A percentile compares a stretch with the other conserved stretches of the same genome.
These are phyloP conservation scores for Cotesia chilonis DNA, from an alignment of 1,140 invertebrate species.

Conservation along the genomic window DNA sequence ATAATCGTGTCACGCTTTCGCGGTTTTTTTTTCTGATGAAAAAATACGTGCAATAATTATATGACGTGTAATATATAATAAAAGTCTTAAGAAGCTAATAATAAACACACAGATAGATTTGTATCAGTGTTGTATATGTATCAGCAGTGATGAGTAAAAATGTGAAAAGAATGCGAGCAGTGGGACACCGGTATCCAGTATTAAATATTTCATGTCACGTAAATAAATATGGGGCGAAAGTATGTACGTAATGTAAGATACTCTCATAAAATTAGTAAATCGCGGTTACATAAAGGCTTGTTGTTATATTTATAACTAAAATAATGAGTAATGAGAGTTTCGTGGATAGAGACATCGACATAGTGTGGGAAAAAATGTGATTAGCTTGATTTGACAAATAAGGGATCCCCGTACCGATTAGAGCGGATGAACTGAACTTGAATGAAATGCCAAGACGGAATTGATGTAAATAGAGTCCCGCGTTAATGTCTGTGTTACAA, in stretches of 20 bases:
- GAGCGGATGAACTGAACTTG: no score
- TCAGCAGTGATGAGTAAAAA: constrained; percentile 7
- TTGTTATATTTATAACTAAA: no score
- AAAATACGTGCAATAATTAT: constrained; percentile 17
- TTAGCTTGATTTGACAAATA: no score
- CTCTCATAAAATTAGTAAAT: constrained; percentile 8
- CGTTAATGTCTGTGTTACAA: no score
- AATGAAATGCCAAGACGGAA: no score
- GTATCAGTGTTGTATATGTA: background rate
- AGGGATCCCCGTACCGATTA: no score
- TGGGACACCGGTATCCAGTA: constrained; percentile 34
- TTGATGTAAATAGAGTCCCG: no score
- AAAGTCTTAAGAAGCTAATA: background rate
- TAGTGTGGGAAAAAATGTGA: no score
- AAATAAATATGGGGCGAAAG: constrained; percentile 47
- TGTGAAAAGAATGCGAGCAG: constrained; percentile 42
- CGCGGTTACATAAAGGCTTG: no score
- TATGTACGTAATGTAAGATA: constrained; percentile 14
- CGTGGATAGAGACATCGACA: no score
- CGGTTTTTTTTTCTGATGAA: background rate
- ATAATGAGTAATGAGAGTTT: no score
- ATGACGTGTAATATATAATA: constrained; percentile 2
- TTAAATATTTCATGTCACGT: constrained; percentile 35
- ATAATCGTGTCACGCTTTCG: constrained; percentile 25
- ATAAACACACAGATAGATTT: background rate